Conservation (phyloP, 2,888 invertebrate species). For the Spisula subtruncata region DNA sequence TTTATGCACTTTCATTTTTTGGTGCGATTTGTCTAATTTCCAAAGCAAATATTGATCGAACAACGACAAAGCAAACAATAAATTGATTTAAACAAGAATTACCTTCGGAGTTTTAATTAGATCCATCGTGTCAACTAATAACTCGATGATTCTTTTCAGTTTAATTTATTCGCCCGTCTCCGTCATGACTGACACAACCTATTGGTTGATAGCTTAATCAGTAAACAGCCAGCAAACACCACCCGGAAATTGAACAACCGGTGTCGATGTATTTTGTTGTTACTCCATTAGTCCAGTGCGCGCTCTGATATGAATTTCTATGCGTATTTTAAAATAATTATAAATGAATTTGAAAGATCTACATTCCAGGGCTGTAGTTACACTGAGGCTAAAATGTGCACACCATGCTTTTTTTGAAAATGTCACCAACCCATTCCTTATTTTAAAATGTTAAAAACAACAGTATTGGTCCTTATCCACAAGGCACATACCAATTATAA, state of each 20-base stretch:
- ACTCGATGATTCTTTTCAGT: background rate
- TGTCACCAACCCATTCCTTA: too few relatives aligned
- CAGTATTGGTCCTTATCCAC: too few relatives aligned
- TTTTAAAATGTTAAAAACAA: too few relatives aligned
- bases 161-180: conserved; percentile 66
- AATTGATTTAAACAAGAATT: background rate
- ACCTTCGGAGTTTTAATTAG: conserved; percentile 79
- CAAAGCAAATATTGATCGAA: background rate
- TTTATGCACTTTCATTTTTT: background rate
- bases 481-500: too few relatives aligned
- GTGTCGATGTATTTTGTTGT: conserved; percentile 1
- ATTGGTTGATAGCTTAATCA: conserved; percentile 36
- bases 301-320: background rate
- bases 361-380: too few relatives aligned
- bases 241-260: background rate
- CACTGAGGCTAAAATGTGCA: too few relatives aligned
- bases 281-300: background rate
- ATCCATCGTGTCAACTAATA: conserved; percentile 73
- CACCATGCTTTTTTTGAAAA: too few relatives aligned
- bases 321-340: too few relatives aligned
- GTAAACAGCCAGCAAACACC: background rate
- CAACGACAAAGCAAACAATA: background rate
- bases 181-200: conserved; percentile 78
- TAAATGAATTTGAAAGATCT: too few relatives aligned
- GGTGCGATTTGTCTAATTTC: background rate